phyloP scores from a whole-genome alignment of 1,140 invertebrate species.

The Solenopsis fugax region DNA sequence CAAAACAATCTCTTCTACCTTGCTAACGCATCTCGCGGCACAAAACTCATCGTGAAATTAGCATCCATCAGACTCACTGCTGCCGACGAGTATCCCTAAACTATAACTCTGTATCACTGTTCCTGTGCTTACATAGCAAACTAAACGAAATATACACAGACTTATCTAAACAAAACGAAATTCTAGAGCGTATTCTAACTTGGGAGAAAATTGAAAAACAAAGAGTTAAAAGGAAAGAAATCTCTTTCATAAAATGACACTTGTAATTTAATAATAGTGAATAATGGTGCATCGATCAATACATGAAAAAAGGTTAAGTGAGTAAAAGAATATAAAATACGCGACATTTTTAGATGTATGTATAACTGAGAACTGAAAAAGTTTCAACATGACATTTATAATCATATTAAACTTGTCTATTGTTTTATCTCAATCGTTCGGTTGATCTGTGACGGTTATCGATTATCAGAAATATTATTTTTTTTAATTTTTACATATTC shows the following conservation, averaged over 20 bases:
- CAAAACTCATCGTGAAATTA: slow-evolving; percentile 53
- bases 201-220: not conserved
- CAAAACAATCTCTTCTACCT: slow-evolving; percentile 16
- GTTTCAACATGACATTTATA: not conserved
- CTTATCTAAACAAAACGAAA: slow-evolving; percentile 25
- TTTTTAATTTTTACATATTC: not conserved
- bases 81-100: slow-evolving; percentile 34
- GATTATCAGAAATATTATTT: not conserved
- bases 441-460: not conserved
- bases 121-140: slow-evolving; percentile 30
- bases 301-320: not conserved
- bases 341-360: not conserved
- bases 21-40: slow-evolving; percentile 14
- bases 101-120: slow-evolving; percentile 53
- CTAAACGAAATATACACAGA: slow-evolving; percentile 20
- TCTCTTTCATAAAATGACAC: not conserved
- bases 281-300: not conserved
- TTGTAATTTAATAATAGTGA: slow-evolving; percentile 6
- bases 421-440: not conserved
- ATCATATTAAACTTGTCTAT: not conserved
- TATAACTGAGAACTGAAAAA: not conserved
- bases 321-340: not conserved
- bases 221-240: not conserved
- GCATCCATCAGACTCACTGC: slow-evolving; percentile 38
- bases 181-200: slow-evolving; percentile 7